Conservation (phyloP, 2,797 vertebrate genomes). For the Euthynnus affinis region DNA sequence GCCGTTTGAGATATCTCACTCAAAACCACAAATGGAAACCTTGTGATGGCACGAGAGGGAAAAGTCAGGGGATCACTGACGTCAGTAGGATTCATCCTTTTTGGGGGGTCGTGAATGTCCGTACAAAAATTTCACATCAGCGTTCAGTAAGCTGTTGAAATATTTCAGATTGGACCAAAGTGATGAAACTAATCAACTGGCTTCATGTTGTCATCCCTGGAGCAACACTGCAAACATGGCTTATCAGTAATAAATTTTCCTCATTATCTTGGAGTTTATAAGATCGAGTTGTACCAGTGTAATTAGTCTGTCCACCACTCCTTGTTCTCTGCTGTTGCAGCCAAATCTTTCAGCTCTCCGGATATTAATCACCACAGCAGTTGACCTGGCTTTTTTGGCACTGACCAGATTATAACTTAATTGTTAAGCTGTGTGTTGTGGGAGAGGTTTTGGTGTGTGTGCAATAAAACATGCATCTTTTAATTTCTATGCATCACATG, state of each 20-base stretch:
- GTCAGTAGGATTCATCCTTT: too few species aligned
- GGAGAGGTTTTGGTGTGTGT: neutral
- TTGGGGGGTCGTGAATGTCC: too few species aligned
- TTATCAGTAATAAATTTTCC: neutral
- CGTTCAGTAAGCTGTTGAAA: neutral
- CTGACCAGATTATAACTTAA: conserved; percentile 6
- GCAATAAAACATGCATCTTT: neutral
- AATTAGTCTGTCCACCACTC: neutral
- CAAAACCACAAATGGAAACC: too few species aligned
- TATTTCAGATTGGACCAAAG: neutral
- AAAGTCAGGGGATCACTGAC: too few species aligned
- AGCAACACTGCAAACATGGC: neutral
- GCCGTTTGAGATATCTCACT: too few species aligned
- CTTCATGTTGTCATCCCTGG: too few species aligned
- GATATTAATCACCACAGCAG: conserved; percentile 49
- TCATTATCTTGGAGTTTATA: neutral
- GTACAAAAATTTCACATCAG: too few species aligned
- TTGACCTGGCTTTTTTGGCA: conserved; percentile 4
- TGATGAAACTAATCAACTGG: too few species aligned
- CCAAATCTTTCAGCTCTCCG: conserved; percentile 32
- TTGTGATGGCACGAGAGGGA: too few species aligned
- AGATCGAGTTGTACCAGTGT: neutral
- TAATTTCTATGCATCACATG: neutral
- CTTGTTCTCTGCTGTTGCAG: conserved; percentile 5
- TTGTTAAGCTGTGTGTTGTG: conserved; percentile 23